Conservation (phyloP, 2,888 invertebrate genomes). For the Ligdia adustata region DNA sequence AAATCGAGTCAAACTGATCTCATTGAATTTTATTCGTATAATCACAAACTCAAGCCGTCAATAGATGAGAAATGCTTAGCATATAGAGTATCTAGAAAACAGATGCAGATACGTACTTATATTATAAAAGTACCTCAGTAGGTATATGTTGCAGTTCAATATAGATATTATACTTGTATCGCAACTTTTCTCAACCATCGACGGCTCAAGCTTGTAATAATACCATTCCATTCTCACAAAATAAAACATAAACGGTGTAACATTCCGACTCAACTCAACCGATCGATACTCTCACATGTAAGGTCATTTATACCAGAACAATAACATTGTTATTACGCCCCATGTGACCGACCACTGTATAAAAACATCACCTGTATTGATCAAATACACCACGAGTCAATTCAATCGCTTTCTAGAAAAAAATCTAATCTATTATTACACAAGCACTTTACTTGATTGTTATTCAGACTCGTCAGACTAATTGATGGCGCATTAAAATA, state of each 20-base stretch:
- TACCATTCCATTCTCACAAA: constrained; percentile 20
- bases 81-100: too few relatives aligned
- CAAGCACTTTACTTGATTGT: constrained; percentile 14
- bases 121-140: too few relatives aligned
- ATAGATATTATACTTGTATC: neutral
- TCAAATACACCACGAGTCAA: constrained; percentile 35
- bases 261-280: constrained; percentile 1
- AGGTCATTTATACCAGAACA: constrained; percentile 50
- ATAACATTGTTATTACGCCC: constrained; percentile 57
- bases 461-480: constrained; percentile 18
- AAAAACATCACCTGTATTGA: constrained; percentile 44
- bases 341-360: constrained; percentile 39
- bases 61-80: too few relatives aligned
- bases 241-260: constrained; percentile 18
- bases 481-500: constrained; percentile 20
- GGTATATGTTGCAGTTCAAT: too few relatives aligned
- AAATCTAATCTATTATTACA: constrained; percentile 21
- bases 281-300: constrained; percentile 31
- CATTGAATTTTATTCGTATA: too few relatives aligned
- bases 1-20: too few relatives aligned
- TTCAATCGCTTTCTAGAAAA: constrained; percentile 26
- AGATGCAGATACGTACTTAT: too few relatives aligned
- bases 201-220: constrained; percentile 4
- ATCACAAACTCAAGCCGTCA: too few relatives aligned
- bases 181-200: constrained; percentile 8